These are phyloP conservation scores for Clinocottus analis DNA, from an alignment of 2,113 vertebrate genomes.

Conservation along the genomic window DNA sequence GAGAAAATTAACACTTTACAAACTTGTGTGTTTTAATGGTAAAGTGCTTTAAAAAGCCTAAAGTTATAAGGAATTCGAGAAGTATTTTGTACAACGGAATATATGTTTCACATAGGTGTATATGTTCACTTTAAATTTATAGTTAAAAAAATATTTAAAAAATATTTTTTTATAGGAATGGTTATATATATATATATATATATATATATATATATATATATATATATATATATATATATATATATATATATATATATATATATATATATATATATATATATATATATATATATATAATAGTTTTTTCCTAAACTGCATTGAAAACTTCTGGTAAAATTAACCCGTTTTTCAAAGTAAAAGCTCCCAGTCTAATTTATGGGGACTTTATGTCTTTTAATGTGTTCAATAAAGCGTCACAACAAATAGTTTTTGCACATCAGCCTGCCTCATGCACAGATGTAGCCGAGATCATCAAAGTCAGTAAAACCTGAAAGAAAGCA, in stretches of 20 bases:
- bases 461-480: slow-evolving; percentile 26
- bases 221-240: too few relatives aligned
- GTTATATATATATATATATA: too few relatives aligned
- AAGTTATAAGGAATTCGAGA: neutral
- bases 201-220: too few relatives aligned
- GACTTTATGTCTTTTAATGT: neutral
- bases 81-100: neutral
- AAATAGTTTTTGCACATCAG: neutral
- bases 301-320: neutral
- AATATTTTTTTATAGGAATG: too few relatives aligned
- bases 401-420: neutral
- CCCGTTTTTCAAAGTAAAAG: neutral
- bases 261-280: neutral
- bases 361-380: neutral
- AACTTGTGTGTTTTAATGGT: neutral
- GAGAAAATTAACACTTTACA: neutral
- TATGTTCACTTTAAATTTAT: too few relatives aligned
- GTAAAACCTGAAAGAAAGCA: slow-evolving; percentile 25
- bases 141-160: too few relatives aligned
- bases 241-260: too few relatives aligned
- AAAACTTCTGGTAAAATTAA: neutral
- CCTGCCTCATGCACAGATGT: neutral
- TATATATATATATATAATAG: too few relatives aligned
- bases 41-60: neutral
- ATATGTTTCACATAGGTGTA: too few relatives aligned